These are phyloP conservation scores for Tympanuchus pallidicinctus DNA, from an alignment of 2,113 vertebrate species.

Conservation along the genomic window DNA sequence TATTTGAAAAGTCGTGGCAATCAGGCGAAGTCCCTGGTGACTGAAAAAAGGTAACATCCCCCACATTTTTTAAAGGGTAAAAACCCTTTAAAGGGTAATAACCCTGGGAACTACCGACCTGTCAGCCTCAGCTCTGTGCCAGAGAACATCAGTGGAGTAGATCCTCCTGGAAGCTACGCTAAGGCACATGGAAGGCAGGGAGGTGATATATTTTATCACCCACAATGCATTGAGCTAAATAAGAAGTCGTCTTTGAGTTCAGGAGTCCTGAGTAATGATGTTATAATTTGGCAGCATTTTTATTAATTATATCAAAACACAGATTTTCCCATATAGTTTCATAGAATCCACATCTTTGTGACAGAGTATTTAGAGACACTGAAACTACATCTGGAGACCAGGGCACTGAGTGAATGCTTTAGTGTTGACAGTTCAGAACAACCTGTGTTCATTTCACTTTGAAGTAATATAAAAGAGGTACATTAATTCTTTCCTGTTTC, in stretches of 20 bases:
- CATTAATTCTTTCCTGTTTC: background rate
- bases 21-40: too few relatives aligned
- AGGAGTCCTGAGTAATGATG: background rate
- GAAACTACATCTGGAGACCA: background rate
- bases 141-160: too few relatives aligned
- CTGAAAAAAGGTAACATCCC: too few relatives aligned
- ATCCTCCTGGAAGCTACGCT: too few relatives aligned
- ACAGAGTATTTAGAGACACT: background rate
- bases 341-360: background rate
- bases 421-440: background rate
- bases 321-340: background rate
- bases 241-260: background rate
- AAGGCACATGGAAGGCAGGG: too few relatives aligned
- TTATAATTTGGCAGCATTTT: background rate
- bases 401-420: fast-evolving
- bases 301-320: background rate
- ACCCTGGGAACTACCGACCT: too few relatives aligned
- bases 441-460: background rate
- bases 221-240: background rate
- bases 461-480: background rate
- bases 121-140: too few relatives aligned
- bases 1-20: too few relatives aligned
- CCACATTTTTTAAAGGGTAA: too few relatives aligned
- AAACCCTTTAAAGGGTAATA: too few relatives aligned
- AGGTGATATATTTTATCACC: background rate